Conservation (phyloP, 2,888 invertebrate species). For the Microplitis deprimator region DNA sequence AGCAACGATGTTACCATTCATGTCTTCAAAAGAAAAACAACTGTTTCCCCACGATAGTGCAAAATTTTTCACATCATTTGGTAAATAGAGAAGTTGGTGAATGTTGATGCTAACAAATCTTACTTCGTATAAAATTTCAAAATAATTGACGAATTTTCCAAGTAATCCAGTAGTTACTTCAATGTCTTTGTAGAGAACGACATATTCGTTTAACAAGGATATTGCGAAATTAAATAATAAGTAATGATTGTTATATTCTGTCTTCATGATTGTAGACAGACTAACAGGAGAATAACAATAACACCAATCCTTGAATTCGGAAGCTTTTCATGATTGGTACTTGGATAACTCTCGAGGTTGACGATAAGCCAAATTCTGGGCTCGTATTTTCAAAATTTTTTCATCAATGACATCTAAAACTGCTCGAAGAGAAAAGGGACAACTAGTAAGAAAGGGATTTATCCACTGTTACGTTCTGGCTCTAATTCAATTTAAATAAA, state of each 20-base stretch:
- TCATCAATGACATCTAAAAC: neutral
- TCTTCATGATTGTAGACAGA: slow-evolving; percentile 4
- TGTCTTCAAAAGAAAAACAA: slow-evolving; percentile 47
- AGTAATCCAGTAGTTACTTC: slow-evolving; percentile 26
- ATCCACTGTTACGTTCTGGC: too few relatives aligned
- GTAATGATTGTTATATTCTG: slow-evolving; percentile 13
- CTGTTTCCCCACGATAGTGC: slow-evolving; percentile 46
- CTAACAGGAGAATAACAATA: slow-evolving; percentile 5
- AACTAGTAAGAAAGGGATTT: neutral
- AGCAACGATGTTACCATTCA: slow-evolving; percentile 43
- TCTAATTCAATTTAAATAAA: too few relatives aligned
- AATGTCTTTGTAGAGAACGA: neutral
- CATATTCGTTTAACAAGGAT: slow-evolving; percentile 3
- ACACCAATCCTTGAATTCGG: slow-evolving; percentile 12
- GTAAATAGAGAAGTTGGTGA: slow-evolving; percentile 47
- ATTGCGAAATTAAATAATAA: neutral
- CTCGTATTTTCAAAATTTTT: neutral
- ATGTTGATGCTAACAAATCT: slow-evolving; percentile 44
- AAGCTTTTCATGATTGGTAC: slow-evolving; percentile 12
- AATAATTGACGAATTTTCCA: slow-evolving; percentile 43
- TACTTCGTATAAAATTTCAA: slow-evolving; percentile 42
- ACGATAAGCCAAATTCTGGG: slow-evolving; percentile 11
- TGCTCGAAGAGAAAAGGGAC: neutral
- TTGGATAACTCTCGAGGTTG: neutral
- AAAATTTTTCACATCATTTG: slow-evolving; percentile 37